Conservation (phyloP, 92 coral and sea anemone species). For the Epizoanthus scotinus region DNA sequence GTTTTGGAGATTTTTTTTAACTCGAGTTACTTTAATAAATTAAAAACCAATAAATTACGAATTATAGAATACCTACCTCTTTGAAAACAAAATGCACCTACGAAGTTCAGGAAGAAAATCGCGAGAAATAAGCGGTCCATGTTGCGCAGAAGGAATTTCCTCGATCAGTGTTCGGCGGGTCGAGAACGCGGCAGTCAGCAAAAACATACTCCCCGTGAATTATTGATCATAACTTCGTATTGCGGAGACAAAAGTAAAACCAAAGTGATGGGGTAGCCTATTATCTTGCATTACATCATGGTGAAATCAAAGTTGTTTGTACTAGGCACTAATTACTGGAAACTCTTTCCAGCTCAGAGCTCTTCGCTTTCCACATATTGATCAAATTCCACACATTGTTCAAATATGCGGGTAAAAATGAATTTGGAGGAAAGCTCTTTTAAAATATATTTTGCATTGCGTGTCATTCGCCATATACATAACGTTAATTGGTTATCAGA, state of each 20-base stretch:
- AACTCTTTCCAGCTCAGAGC: too few species aligned
- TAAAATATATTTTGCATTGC: too few species aligned
- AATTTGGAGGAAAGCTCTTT: too few species aligned
- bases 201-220: background rate
- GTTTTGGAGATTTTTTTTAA: background rate
- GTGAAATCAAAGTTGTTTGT: too few species aligned
- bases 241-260: background rate
- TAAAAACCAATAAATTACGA: background rate
- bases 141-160: background rate
- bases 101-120: background rate
- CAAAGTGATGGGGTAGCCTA: background rate
- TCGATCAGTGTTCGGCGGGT: background rate
- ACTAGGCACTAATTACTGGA: too few species aligned
- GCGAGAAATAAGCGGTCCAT: slow-evolving; percentile 2
- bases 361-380: too few species aligned
- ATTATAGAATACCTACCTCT: background rate
- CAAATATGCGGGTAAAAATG: too few species aligned
- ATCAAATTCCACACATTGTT: too few species aligned
- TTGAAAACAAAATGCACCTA: slow-evolving; percentile 14
- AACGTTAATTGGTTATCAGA: too few species aligned
- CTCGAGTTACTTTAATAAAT: background rate
- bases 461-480: too few species aligned
- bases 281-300: too few species aligned
- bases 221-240: background rate
- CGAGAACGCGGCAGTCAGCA: background rate